A percentile compares a stretch with the other conserved stretches of the same genome.
Evolutionary conservation across 2,888 invertebrate species (phyloP).

Genomic region (Eueremaeus valkanovi): DNA sequence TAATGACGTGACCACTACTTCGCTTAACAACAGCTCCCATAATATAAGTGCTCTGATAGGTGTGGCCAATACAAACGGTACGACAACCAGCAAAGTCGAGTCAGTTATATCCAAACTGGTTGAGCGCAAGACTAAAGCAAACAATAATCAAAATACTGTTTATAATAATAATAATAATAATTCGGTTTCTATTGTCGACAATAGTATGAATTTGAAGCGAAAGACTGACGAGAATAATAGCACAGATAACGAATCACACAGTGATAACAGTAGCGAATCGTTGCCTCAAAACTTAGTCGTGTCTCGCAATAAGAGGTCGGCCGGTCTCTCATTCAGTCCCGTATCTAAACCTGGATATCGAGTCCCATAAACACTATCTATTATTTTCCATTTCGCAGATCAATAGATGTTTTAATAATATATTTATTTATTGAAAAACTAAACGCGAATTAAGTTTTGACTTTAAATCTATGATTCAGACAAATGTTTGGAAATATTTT

Average conservation of each 20-base stretch:
- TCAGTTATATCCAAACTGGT: constrained; percentile 39
- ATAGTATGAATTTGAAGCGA: background rate
- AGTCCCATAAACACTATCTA: background rate
- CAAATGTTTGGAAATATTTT: too few species aligned
- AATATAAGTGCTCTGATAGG: background rate
- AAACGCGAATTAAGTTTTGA: too few species aligned
- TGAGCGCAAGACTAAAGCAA: background rate
- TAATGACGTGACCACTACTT: constrained; percentile 16
- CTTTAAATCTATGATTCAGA: too few species aligned
- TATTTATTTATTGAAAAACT: too few species aligned
- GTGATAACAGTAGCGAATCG: background rate
- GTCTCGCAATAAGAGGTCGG: background rate
- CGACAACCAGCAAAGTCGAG: constrained; percentile 33
- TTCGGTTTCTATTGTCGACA: background rate
- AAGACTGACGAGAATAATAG: background rate
- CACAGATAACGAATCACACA: background rate
- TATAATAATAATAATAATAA: background rate
- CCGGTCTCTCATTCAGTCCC: background rate
- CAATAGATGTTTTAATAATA: too few species aligned
- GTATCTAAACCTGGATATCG: background rate
- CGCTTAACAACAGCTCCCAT: background rate
- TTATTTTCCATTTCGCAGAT: too few species aligned
- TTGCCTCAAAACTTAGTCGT: background rate
- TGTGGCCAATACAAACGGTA: background rate
- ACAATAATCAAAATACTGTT: background rate